Evolutionary conservation across 2,113 vertebrate genomes (phyloP).

Genomic region (Eurypyga helias): DNA sequence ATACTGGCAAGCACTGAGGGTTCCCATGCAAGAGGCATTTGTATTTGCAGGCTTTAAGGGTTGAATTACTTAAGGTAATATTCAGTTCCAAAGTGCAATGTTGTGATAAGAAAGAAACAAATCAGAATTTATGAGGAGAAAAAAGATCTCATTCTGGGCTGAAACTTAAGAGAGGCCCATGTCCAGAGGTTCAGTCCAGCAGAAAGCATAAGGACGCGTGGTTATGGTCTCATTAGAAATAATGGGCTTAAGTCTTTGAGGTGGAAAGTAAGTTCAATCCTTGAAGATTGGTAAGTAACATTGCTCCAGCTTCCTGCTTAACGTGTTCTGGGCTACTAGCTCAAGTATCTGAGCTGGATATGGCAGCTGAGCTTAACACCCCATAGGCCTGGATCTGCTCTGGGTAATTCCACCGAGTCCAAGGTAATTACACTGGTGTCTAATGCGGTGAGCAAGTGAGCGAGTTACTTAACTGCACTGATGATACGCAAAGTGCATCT

Average conservation of each 20-base stretch:
- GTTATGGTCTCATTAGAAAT: background rate
- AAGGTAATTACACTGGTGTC: background rate
- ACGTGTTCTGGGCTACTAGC: background rate
- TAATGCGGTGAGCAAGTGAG: background rate
- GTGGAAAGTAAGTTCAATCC: slow-evolving; percentile 11
- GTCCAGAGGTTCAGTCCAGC: background rate
- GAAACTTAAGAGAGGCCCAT: background rate
- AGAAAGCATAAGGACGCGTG: background rate
- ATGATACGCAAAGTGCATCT: background rate
- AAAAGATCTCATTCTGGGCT: background rate
- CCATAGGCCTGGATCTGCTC: background rate
- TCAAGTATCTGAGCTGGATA: background rate
- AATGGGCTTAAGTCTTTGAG: slow-evolving; percentile 7
- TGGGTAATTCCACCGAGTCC: background rate
- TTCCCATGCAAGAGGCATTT: background rate
- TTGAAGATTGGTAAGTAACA: background rate
- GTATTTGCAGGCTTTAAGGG: background rate
- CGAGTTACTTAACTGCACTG: background rate
- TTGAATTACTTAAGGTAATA: background rate
- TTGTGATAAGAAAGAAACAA: background rate
- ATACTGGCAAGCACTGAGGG: background rate
- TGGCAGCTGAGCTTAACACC: background rate
- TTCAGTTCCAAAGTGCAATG: background rate
- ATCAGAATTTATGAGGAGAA: background rate
- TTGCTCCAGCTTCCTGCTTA: background rate